phyloP scores from a whole-genome alignment of 2,888 invertebrate species.

The Scaptomyza flava region DNA sequence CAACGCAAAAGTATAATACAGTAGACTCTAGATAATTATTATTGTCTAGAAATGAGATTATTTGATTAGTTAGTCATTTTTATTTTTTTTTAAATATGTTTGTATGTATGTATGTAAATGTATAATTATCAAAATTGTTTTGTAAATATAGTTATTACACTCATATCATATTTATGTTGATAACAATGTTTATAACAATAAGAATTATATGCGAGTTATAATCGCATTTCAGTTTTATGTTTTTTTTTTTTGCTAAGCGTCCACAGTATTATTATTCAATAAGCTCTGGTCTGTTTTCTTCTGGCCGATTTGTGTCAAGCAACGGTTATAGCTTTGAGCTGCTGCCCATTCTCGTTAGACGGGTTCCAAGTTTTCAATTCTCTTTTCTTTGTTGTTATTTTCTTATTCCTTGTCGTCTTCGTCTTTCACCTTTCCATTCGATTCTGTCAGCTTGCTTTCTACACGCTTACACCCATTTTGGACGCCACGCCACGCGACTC shows the following conservation, averaged over 20 bases:
- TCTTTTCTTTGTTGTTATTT: constrained; percentile 28
- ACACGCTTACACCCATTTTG: constrained; percentile 40
- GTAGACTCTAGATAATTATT: not conserved
- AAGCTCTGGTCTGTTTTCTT: constrained; percentile 38
- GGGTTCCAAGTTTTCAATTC: constrained; percentile 42
- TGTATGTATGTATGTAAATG: not conserved
- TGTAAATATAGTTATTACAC: not conserved
- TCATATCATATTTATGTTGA: not conserved
- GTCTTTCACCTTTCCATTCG: constrained; percentile 39
- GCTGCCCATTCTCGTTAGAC: constrained; percentile 69
- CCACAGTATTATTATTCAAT: constrained; percentile 44
- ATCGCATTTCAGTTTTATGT: not conserved
- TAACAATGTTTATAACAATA: not conserved
- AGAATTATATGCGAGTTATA: not conserved
- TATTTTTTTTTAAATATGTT: not conserved
- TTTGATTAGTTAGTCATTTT: not conserved
- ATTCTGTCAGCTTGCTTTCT: constrained; percentile 43
- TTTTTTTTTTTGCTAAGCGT: not conserved
- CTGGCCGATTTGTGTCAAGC: constrained; percentile 76
- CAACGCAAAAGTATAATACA: not conserved
- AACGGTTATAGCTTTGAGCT: constrained; percentile 68
- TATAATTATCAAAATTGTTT: not conserved
- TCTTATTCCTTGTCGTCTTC: constrained; percentile 35
- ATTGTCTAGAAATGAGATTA: not conserved
- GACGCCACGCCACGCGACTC: constrained; percentile 3